Evolutionary conservation across 2,888 invertebrate species (phyloP).

Genomic region (Endotricha flammealis): DNA sequence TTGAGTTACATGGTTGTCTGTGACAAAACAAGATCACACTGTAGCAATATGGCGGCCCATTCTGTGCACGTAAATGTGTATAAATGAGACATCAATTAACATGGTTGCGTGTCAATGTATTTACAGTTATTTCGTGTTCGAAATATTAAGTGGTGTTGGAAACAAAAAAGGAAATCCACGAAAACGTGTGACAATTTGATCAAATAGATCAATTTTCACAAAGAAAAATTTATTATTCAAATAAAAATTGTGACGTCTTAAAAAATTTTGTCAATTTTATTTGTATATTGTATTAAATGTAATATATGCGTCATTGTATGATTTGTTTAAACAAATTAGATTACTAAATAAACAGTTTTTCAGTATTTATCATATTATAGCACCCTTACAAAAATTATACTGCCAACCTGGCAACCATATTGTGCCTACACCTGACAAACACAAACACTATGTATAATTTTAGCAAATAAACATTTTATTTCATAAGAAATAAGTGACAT

Average conservation of each 20-base stretch:
- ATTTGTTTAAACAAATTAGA: too few species aligned
- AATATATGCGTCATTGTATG: too few species aligned
- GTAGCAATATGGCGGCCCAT: conserved; percentile 32
- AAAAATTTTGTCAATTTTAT: too few species aligned
- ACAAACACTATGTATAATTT: too few species aligned
- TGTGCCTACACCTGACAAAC: too few species aligned
- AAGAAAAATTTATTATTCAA: neutral
- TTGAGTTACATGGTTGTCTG: conserved; percentile 32
- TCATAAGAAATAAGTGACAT: too few species aligned
- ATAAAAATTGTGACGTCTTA: conserved; percentile 11
- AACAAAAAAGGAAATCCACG: conserved; percentile 38
- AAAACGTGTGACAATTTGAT: conserved; percentile 12
- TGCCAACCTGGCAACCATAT: too few species aligned
- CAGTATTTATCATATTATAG: too few species aligned
- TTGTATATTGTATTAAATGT: too few species aligned
- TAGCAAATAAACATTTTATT: too few species aligned
- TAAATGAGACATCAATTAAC: conserved; percentile 66
- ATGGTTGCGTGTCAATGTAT: conserved; percentile 51
- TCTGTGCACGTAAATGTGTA: conserved; percentile 37
- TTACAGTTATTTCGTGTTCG: conserved; percentile 53
- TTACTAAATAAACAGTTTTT: too few species aligned
- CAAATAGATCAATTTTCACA: neutral
- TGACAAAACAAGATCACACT: conserved; percentile 46
- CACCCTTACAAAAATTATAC: too few species aligned
- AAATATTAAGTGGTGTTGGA: conserved; percentile 25